Percentiles rank a stretch among this genome's conserved stretches.
phyloP scores from a whole-genome alignment of 1,140 invertebrate species.

The Lethrus apterus region DNA sequence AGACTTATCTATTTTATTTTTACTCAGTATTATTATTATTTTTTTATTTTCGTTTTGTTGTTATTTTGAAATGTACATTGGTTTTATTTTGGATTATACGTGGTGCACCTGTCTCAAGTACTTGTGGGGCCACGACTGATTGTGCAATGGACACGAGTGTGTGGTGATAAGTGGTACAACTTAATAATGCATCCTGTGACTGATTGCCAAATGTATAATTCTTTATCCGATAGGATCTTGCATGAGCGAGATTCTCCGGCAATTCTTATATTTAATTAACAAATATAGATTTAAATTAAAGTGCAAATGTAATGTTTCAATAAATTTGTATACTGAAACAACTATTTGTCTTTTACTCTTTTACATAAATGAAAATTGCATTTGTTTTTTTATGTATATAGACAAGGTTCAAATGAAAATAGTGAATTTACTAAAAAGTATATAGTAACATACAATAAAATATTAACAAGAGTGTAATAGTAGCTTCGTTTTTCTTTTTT shows the following conservation, averaged over 20 bases:
- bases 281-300: constrained; percentile 33
- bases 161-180: constrained; percentile 17
- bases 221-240: constrained; percentile 17
- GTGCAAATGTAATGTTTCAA: constrained; percentile 35
- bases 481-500: too few relatives aligned
- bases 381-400: too few relatives aligned
- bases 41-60: too few relatives aligned
- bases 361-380: too few relatives aligned
- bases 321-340: constrained; percentile 35
- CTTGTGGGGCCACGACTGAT: constrained; percentile 17
- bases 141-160: constrained; percentile 18
- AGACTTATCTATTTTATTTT: too few relatives aligned
- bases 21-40: too few relatives aligned
- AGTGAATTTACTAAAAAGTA: too few relatives aligned
- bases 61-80: too few relatives aligned
- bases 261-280: constrained; percentile 26
- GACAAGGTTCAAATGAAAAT: too few relatives aligned
- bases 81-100: too few relatives aligned
- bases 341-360: constrained; percentile 8
- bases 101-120: constrained; percentile 15
- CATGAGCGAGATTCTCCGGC: not conserved
- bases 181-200: constrained; percentile 13
- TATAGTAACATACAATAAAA: too few relatives aligned
- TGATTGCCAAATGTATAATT: constrained; percentile 34
- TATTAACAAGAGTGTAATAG: too few relatives aligned